Evolutionary conservation across 1,140 invertebrate genomes (phyloP), one percentile per base, ranked within the genome.

Genomic region (Caenorhabditis tropicalis): DNA sequence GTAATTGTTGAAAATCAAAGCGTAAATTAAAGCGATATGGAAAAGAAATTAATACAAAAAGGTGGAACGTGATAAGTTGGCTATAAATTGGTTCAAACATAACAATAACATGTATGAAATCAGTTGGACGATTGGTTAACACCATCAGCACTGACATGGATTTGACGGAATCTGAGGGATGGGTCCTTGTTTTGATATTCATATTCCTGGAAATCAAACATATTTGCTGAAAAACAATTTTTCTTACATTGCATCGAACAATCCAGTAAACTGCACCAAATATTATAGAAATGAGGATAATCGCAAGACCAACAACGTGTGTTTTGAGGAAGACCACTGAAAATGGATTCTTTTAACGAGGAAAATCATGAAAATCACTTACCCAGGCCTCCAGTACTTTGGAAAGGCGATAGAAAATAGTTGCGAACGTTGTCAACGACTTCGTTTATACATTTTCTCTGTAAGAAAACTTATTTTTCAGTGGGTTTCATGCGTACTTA

Each of bases 381-480:
- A 83, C 83, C 79, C 21, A 84, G 36, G 15, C 43, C 33, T 4
- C 79, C 48, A 36, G 58, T 65, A 9, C 36, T 65, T 56, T 79
- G 79, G 53, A 84, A 60, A 21, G 51, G 33, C 2, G 48, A 9
- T 21, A 74, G 24, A 31, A 84, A 65, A 21, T 80, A 81, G 53
- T 84, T 74, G 1, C 31, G 39, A 10, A 80, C 74, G 49, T 84
- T 56, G 53, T 84, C 83, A 19, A 65, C 56, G 10, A 80, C 83
- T 24, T 84, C 83, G 6, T 65, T 80, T 1, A 81, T 48, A 36
- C 83, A 84, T 36, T 49, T 79, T n/a, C 15, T 31, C 82, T 82
- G 58, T 27, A 36, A 43, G 4, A 36, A 65, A 27, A 19, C n/a
- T 74, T 19, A 74, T 74, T 15, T n/a, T 2, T 15, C 1, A 43